phyloP scores from a whole-genome alignment of 1,140 invertebrate species.

The Euura saliciscinereae region DNA sequence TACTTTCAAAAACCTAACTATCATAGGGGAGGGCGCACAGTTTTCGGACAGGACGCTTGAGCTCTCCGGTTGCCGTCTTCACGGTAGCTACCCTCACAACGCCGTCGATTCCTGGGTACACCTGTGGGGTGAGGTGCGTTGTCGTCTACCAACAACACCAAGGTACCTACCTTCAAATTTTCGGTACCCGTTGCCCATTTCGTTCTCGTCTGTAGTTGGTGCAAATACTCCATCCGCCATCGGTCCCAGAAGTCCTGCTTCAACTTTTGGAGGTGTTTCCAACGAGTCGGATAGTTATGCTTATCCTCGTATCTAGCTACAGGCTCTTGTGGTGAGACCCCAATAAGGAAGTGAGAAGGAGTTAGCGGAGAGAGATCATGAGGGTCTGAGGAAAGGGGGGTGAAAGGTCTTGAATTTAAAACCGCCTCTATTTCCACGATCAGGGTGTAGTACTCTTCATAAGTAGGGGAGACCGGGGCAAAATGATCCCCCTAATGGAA shows the following conservation, averaged over 20 bases:
- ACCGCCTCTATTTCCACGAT: constrained; percentile 15
- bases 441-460: constrained; percentile 11
- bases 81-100: constrained; percentile 11
- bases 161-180: constrained; percentile 12
- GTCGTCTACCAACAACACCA: constrained; percentile 19
- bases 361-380: constrained; percentile 18
- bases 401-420: constrained; percentile 33
- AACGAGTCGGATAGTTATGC: constrained; percentile 22
- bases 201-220: constrained; percentile 17
- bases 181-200: constrained; percentile 20
- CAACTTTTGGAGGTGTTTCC: constrained; percentile 30
- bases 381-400: constrained; percentile 22
- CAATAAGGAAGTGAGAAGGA: constrained; percentile 23
- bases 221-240: constrained; percentile 36
- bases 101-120: constrained; percentile 21
- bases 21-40: no score
- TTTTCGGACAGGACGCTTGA: no score
- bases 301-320: constrained; percentile 17
- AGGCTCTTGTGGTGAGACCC: constrained; percentile 12
- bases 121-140: constrained; percentile 15
- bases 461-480: no score
- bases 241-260: constrained; percentile 34
- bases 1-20: no score
- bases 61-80: constrained; percentile 11
- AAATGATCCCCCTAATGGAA: no score